A percentile compares a stretch with the other conserved stretches of the same genome.
Evolutionary conservation across 2,113 vertebrate species (phyloP).

Genomic region (Erythrolamprus reginae): DNA sequence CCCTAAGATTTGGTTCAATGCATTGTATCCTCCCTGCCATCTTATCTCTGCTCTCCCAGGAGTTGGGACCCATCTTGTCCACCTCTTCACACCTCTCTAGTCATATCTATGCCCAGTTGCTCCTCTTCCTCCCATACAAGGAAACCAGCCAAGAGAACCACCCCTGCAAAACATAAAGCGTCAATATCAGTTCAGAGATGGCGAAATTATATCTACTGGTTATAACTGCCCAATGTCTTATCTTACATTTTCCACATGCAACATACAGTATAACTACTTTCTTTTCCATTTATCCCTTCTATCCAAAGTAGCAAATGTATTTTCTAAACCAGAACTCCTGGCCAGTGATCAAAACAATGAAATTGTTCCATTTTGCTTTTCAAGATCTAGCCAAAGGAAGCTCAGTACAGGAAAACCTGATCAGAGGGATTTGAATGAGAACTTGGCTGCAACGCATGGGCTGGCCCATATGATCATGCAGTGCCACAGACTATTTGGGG

Average conservation of each 20-base stretch:
- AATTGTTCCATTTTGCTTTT: neutral
- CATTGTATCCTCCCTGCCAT: neutral
- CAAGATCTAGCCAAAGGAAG: slow-evolving; percentile 77
- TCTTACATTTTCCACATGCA: neutral
- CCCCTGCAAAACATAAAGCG: neutral
- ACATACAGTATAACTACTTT: neutral
- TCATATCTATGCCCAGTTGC: neutral
- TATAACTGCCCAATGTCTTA: neutral
- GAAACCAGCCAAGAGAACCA: neutral
- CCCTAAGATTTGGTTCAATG: neutral
- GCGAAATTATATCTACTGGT: neutral
- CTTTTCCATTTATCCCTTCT: neutral
- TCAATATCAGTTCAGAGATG: neutral
- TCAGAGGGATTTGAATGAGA: slow-evolving; percentile 83
- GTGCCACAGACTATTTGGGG: slow-evolving; percentile 80
- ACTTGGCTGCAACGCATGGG: slow-evolving; percentile 82
- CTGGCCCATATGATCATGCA: slow-evolving; percentile 81
- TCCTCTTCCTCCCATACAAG: neutral
- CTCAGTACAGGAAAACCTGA: slow-evolving; percentile 80
- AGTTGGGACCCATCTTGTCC: neutral
- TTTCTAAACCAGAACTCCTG: neutral
- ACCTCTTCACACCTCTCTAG: neutral
- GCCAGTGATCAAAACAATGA: neutral
- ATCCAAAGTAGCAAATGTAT: neutral
- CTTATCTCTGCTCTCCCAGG: neutral